These are phyloP conservation scores for Nomada hirtipes DNA, from an alignment of 2,888 invertebrate genomes.

Conservation along the genomic window DNA sequence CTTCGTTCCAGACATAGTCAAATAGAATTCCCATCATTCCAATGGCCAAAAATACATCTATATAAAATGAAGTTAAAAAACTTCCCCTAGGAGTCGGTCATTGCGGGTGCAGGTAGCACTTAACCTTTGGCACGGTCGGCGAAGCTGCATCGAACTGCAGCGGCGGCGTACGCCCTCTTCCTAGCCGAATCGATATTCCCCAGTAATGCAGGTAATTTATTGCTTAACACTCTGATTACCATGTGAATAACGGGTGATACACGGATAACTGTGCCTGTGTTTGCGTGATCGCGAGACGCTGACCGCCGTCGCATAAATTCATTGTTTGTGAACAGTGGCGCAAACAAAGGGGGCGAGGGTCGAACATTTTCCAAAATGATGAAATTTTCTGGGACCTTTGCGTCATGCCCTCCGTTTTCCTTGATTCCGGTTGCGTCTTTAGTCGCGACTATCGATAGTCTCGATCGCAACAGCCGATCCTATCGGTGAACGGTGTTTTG, in stretches of 20 bases:
- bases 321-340: not conserved
- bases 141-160: constrained; percentile 59
- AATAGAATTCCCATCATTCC: too few species aligned
- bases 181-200: constrained; percentile 67
- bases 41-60: not conserved
- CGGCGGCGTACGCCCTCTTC: constrained; percentile 57
- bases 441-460: constrained; percentile 25
- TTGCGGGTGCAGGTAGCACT: constrained; percentile 28
- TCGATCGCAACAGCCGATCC: constrained; percentile 24
- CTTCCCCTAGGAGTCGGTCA: not conserved
- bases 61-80: constrained; percentile 26
- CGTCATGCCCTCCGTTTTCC: not conserved
- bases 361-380: constrained; percentile 37
- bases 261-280: constrained; percentile 59
- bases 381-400: constrained; percentile 26
- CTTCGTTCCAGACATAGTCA: too few species aligned
- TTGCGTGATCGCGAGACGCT: constrained; percentile 45
- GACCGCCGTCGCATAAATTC: constrained; percentile 36
- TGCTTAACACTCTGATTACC: constrained; percentile 72
- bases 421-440: not conserved
- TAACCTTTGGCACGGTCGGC: constrained; percentile 53
- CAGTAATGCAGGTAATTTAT: constrained; percentile 71
- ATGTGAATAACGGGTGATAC: constrained; percentile 69
- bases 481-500: constrained; percentile 40
- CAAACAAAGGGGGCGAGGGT: not conserved